phyloP scores from a whole-genome alignment of 2,113 vertebrate species.

The Rutilus rutilus region DNA sequence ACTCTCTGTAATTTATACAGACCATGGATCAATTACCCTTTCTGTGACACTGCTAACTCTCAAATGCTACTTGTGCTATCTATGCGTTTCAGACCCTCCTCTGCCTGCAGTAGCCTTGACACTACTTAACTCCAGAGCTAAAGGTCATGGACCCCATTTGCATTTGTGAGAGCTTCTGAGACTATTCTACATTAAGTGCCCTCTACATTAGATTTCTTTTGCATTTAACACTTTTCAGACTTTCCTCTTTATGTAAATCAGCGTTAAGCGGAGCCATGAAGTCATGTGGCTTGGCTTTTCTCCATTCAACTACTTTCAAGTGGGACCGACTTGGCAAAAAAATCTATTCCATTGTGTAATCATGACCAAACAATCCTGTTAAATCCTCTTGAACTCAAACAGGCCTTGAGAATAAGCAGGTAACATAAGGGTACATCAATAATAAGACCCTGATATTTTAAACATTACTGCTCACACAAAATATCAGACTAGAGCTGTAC shows the following conservation, averaged over 20 bases:
- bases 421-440: neutral
- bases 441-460: slow-evolving; percentile 18
- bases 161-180: slow-evolving; percentile 22
- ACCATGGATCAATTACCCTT: slow-evolving; percentile 29
- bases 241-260: slow-evolving; percentile 32
- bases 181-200: slow-evolving; percentile 9
- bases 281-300: slow-evolving; percentile 27
- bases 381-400: slow-evolving; percentile 33
- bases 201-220: slow-evolving; percentile 18
- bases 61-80: slow-evolving; percentile 14
- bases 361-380: slow-evolving; percentile 34
- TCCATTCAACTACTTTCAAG: slow-evolving; percentile 13
- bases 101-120: neutral
- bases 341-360: neutral
- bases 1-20: slow-evolving; percentile 22
- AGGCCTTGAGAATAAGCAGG: slow-evolving; percentile 21
- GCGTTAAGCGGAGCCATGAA: slow-evolving; percentile 28
- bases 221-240: slow-evolving; percentile 15
- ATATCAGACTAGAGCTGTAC: slow-evolving; percentile 13
- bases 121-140: slow-evolving; percentile 28
- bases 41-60: slow-evolving; percentile 20
- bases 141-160: slow-evolving; percentile 28
- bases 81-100: neutral
- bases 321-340: slow-evolving; percentile 1
- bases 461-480: neutral